phyloP scores from a whole-genome alignment of 2,113 vertebrate species.

The Muntiacus muntjak region DNA sequence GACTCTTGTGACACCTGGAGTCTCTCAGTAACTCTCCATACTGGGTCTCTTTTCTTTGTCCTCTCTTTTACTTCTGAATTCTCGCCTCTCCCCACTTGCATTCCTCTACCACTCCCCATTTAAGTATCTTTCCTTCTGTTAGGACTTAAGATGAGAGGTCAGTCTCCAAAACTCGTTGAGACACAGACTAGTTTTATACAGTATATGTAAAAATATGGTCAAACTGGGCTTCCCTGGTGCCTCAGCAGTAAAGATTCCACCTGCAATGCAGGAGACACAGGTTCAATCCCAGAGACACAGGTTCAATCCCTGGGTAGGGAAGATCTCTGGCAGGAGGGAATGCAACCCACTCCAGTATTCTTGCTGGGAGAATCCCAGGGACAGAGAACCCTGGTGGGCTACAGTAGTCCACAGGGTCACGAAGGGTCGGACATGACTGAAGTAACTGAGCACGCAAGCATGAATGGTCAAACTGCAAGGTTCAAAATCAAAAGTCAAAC shows the following conservation, averaged over 20 bases:
- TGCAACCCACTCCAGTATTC: neutral
- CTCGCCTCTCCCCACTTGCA: neutral
- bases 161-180: neutral
- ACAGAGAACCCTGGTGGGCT: neutral
- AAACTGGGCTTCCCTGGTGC: neutral
- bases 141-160: neutral
- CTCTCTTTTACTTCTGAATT: neutral
- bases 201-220: neutral
- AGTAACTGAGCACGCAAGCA: neutral
- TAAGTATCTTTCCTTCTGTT: neutral
- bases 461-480: neutral
- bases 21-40: neutral
- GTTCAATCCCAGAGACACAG: neutral
- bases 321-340: rapidly evolving
- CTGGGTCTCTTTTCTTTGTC: neutral
- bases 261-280: neutral
- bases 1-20: neutral
- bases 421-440: neutral
- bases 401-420: neutral
- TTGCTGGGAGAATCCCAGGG: neutral
- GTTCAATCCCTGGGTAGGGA: neutral
- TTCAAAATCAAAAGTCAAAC: neutral
- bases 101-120: neutral
- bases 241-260: neutral
- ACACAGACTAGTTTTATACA: neutral